Percentiles rank a stretch among this genome's conserved stretches.
Evolutionary conservation across 2,888 invertebrate species (phyloP).

Genomic region (Harmothoe impar): DNA sequence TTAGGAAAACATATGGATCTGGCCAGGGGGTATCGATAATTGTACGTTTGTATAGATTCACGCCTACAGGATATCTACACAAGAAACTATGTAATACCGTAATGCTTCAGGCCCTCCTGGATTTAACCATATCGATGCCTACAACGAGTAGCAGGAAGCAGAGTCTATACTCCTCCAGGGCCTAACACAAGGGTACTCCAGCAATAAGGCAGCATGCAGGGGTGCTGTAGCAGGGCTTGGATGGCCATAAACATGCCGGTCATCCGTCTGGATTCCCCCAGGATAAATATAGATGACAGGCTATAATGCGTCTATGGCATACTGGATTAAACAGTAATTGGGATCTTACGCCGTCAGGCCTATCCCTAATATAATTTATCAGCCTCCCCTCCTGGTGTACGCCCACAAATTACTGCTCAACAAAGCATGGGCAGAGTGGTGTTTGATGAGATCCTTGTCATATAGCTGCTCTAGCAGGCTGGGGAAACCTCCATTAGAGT

Average conservation of each 20-base stretch:
- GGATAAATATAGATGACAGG: conserved; percentile 55
- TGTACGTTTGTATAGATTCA: too few species aligned
- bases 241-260: conserved; percentile 48
- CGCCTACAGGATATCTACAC: too few species aligned
- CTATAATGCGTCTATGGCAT: conserved; percentile 44
- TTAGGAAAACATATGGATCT: too few species aligned
- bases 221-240: background rate
- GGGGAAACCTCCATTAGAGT: too few species aligned
- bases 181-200: too few species aligned
- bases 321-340: conserved; percentile 55
- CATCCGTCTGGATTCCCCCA: conserved; percentile 35
- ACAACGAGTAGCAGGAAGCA: too few species aligned
- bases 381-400: background rate
- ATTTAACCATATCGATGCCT: too few species aligned
- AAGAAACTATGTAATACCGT: too few species aligned
- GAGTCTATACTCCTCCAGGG: too few species aligned
- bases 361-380: conserved; percentile 34
- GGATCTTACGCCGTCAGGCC: conserved; percentile 26
- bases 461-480: background rate
- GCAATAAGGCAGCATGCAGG: too few species aligned
- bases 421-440: conserved; percentile 33
- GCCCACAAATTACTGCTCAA: conserved; percentile 18
- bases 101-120: too few species aligned
- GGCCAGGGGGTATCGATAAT: too few species aligned
- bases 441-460: conserved; percentile 28